These are phyloP conservation scores for Rhamnusium bicolor DNA, from an alignment of 2,888 invertebrate species.

Conservation along the genomic window DNA sequence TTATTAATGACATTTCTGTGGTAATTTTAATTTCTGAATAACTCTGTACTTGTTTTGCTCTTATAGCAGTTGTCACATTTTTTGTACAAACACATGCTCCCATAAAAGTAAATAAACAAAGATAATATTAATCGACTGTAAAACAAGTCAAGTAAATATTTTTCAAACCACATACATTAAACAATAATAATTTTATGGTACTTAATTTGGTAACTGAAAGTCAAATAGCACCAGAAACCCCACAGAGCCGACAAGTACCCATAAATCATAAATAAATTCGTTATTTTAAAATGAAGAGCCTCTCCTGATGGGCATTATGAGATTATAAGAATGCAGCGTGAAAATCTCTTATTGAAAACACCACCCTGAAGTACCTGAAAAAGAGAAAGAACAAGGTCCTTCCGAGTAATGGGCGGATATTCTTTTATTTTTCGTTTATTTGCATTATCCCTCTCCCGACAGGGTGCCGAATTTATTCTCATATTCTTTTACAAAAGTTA, in stretches of 20 bases:
- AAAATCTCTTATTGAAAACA: constrained; percentile 31
- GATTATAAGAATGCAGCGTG: constrained; percentile 31
- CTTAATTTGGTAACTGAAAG: constrained; percentile 31
- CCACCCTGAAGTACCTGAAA: constrained; percentile 26
- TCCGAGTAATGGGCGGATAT: constrained; percentile 40
- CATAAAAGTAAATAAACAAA: constrained; percentile 17
- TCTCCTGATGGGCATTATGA: constrained; percentile 18
- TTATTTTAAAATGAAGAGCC: constrained; percentile 32
- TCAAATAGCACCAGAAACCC: constrained; percentile 4
- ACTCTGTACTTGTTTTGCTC: neutral
- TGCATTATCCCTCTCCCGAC: constrained; percentile 40
- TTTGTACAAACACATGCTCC: neutral
- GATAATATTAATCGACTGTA: constrained; percentile 4
- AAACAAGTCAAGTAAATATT: constrained; percentile 1
- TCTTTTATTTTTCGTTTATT: constrained; percentile 31
- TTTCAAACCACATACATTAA: neutral
- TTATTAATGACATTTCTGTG: too few species aligned
- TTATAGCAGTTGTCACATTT: neutral
- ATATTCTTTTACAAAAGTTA: constrained; percentile 51
- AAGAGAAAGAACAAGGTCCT: constrained; percentile 28
- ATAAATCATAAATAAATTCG: constrained; percentile 34
- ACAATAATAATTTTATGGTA: constrained; percentile 18
- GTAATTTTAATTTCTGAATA: neutral
- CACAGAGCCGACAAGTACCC: neutral
- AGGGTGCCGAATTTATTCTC: constrained; percentile 46